Conservation (phyloP, 1,140 invertebrate species). For the Myzus persicae region DNA sequence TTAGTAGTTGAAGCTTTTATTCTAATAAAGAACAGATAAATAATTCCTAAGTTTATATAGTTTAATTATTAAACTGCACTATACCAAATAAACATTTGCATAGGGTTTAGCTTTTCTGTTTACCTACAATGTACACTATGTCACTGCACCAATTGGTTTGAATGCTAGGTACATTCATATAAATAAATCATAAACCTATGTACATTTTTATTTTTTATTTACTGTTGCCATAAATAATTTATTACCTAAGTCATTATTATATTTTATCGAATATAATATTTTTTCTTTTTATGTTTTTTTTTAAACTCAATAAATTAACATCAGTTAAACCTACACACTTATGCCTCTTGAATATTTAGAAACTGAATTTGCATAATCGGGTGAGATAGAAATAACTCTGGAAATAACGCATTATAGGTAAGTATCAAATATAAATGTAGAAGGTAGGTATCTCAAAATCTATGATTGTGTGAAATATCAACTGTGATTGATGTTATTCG, state of each 20-base stretch:
- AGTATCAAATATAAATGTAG: neutral
- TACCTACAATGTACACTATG: neutral
- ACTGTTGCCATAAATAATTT: neutral
- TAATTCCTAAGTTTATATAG: neutral
- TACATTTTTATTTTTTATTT: neutral
- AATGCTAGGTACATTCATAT: neutral
- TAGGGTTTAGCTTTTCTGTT: neutral
- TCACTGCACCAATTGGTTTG: neutral
- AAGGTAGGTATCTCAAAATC: conserved; percentile 2
- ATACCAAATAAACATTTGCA: neutral
- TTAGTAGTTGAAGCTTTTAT: no score
- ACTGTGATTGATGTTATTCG: conserved; percentile 4
- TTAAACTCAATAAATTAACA: neutral
- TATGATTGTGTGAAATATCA: neutral
- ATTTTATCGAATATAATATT: neutral
- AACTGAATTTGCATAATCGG: neutral
- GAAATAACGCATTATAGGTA: no score
- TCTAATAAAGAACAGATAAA: no score
- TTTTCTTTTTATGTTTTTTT: neutral
- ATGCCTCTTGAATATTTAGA: neutral
- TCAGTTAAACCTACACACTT: neutral
- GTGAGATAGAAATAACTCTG: neutral
- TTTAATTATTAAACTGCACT: neutral
- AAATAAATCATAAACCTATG: no score
- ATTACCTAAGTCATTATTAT: no score